Base-by-base conservation (phyloP, 2,888 invertebrate species). In the Hyppa rectilinea region DNA sequence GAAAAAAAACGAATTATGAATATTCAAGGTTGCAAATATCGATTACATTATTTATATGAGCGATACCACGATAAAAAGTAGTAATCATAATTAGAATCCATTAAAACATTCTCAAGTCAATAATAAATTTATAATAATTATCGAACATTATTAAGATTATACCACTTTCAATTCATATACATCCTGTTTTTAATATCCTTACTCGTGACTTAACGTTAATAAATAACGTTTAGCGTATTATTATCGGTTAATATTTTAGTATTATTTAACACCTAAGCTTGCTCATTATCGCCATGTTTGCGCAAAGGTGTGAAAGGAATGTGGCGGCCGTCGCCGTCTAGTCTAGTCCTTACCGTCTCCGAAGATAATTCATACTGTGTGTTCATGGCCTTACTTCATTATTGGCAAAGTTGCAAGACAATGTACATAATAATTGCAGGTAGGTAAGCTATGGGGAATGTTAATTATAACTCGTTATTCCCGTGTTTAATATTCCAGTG, bases 221-320 rank as follows among this genome's bases (percentile, higher is more conserved):
- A 82, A 81, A 82, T 81, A 71, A 43, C 40, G 4, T 63, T 78
- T 75, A 82, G 23, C 67, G 43, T 65, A 60, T 75, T 71, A 75
- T 78, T 81, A 75, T 63, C 66, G 47, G 31, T 45, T 58, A 71
- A 61, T 64, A 75, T 59, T 81, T 69, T 45, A 52, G 34, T 53
- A 72, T 76, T 74, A 81, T 74, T 82, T 76, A 67, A 68, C 78
- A 81, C 70, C 69, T 74, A 67, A 71, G 70, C 70, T 71, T 66
- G 66, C 71, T 78, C 65, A 73, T 66, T 78, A 75, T 43, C 64
- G 61, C 67, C 59, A 58, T 79, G 65, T 74, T 50, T 50, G 26
- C 5, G 34, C 56, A 0, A 47, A 82, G 75, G 80, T 78, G 83
- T 71, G 73, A 78, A 76, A 38, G 78, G 83, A 84, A 83, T 83